Conservation (phyloP, 1,140 invertebrate species). For the Olivierus martensii region DNA sequence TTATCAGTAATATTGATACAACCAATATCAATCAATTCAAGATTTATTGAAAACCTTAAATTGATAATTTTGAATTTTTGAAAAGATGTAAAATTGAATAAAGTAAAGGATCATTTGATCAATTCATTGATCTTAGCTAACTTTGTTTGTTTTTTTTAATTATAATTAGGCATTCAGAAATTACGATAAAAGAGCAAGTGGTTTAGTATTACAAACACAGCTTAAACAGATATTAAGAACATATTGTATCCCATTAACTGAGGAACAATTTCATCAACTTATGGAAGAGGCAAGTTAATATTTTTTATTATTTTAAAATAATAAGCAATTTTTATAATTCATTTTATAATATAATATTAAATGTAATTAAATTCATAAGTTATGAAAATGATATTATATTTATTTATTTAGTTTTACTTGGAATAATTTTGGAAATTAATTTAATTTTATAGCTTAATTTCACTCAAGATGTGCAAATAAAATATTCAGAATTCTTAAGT, state of each 20-base stretch:
- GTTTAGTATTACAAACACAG: slow-evolving; percentile 5
- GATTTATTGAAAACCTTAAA: no score
- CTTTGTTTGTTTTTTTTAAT: neutral
- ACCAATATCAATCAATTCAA: no score
- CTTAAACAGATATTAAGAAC: slow-evolving; percentile 9
- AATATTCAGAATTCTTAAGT: neutral
- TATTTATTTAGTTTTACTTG: neutral
- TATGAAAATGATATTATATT: neutral
- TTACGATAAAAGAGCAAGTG: slow-evolving; percentile 7
- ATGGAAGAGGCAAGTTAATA: slow-evolving; percentile 1
- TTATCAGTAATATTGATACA: no score
- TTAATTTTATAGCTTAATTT: slow-evolving; percentile 7
- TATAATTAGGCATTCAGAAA: slow-evolving; percentile 5
- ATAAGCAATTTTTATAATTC: neutral
- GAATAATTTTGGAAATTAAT: neutral
- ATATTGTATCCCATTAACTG: slow-evolving; percentile 10
- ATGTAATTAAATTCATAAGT: neutral
- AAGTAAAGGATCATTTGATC: no score
- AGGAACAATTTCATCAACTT: slow-evolving; percentile 4
- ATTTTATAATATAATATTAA: neutral
- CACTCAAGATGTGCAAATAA: slow-evolving; percentile 5
- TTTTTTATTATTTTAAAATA: neutral
- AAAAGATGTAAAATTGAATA: no score
- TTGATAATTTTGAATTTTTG: no score
- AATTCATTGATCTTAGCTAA: no score